Evolutionary conservation across 2,797 vertebrate genomes (phyloP).

Genomic region (Aeoliscus strigatus): DNA sequence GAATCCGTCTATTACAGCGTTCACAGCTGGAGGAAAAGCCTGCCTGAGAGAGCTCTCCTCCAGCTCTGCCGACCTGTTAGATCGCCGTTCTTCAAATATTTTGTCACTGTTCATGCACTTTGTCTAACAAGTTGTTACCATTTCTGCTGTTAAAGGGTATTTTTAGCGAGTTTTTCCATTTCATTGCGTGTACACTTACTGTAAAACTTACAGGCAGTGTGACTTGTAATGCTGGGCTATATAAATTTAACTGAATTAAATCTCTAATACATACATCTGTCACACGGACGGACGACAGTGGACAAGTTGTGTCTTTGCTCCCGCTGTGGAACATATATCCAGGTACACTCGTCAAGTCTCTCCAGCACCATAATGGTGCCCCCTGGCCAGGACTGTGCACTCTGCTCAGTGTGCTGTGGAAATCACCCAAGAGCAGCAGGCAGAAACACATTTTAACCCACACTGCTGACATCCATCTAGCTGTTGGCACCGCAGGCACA

Average conservation of each 20-base stretch:
- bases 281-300: background rate
- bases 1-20: background rate
- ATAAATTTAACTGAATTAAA: too few relatives aligned
- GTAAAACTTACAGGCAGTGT: too few relatives aligned
- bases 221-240: too few relatives aligned
- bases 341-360: constrained; percentile 53
- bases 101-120: too few relatives aligned
- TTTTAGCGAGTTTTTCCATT: too few relatives aligned
- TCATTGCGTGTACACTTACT: too few relatives aligned
- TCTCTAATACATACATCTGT: constrained; percentile 1
- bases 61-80: too few relatives aligned
- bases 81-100: too few relatives aligned
- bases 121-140: too few relatives aligned
- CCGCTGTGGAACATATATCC: constrained; percentile 48
- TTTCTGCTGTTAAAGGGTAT: too few relatives aligned
- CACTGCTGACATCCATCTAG: constrained; percentile 61
- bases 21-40: background rate
- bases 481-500: constrained; percentile 51
- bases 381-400: constrained; percentile 52
- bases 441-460: constrained; percentile 64
- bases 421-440: constrained; percentile 58
- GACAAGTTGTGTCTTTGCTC: constrained; percentile 10
- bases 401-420: constrained; percentile 49
- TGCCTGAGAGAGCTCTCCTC: background rate
- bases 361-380: constrained; percentile 57